Evolutionary conservation across 1,140 invertebrate species (phyloP).

Genomic region (Trinorchestia longiramus): DNA sequence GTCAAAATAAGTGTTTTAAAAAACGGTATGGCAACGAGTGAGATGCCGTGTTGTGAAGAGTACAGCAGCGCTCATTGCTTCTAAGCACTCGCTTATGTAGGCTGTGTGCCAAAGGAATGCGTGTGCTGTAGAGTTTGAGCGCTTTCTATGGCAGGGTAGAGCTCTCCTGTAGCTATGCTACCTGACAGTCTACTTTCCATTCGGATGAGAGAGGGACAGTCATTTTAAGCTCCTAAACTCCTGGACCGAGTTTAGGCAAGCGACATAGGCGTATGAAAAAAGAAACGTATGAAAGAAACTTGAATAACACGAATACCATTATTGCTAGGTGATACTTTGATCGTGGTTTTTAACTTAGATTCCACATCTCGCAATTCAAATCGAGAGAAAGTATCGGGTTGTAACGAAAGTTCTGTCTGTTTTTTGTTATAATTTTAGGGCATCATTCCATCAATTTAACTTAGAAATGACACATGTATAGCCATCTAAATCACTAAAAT

Average conservation of each 20-base stretch:
- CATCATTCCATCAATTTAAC: no score
- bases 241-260: not conserved
- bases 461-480: no score
- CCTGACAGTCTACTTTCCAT: not conserved
- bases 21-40: no score
- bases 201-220: not conserved
- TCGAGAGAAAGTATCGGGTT: not conserved
- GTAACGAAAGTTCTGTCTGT: no score
- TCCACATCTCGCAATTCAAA: not conserved
- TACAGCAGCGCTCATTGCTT: no score
- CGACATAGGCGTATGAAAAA: not conserved
- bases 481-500: no score
- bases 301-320: not conserved
- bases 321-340: not conserved
- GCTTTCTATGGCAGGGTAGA: not conserved
- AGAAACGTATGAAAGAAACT: not conserved
- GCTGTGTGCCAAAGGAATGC: not conserved
- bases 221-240: not conserved
- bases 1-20: no score
- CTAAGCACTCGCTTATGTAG: no score
- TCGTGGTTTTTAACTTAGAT: not conserved
- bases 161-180: not conserved
- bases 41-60: no score
- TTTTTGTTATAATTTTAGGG: no score
- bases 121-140: not conserved